These are phyloP conservation scores for Bucorvus abyssinicus DNA, from an alignment of 2,797 vertebrate genomes.

Conservation along the genomic window DNA sequence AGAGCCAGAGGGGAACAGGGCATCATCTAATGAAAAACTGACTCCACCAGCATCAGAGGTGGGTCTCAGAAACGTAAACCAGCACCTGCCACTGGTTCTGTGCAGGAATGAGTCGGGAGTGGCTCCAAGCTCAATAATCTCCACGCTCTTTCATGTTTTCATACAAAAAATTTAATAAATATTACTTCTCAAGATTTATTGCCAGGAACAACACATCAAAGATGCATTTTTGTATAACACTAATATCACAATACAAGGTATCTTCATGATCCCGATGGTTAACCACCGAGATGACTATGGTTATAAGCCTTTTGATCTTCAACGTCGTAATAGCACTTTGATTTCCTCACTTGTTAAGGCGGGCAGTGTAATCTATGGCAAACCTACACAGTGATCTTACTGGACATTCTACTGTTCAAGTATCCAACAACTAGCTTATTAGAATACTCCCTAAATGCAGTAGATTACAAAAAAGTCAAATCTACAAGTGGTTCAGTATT, in stretches of 20 bases:
- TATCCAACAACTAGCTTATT: conserved; percentile 91
- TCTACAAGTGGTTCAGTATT: conserved; percentile 81
- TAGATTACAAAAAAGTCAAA: conserved; percentile 82
- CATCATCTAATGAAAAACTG: not conserved
- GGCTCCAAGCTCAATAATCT: conserved; percentile 69
- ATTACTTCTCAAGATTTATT: conserved; percentile 98
- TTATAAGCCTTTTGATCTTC: conserved; percentile 85
- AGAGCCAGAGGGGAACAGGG: not conserved
- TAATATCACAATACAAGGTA: conserved; percentile 89
- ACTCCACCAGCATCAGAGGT: not conserved
- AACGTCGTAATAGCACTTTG: conserved; percentile 76
- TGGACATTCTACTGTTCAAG: conserved; percentile 92
- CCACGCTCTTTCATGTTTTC: conserved; percentile 85
- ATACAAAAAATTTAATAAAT: conserved; percentile 99
- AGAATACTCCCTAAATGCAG: conserved; percentile 85
- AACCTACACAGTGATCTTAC: conserved; percentile 89
- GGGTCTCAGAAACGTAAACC: not conserved
- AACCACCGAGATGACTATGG: conserved; percentile 86
- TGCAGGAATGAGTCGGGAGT: not conserved
- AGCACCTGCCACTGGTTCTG: not conserved
- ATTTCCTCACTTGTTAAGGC: conserved; percentile 83
- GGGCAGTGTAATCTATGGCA: conserved; percentile 85
- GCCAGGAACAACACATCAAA: conserved; percentile 96
- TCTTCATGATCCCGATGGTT: conserved; percentile 87
- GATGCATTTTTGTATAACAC: conserved; percentile 88